These are phyloP conservation scores for Ceyx erithaca DNA, from an alignment of 2,797 vertebrate species.

Conservation along the genomic window DNA sequence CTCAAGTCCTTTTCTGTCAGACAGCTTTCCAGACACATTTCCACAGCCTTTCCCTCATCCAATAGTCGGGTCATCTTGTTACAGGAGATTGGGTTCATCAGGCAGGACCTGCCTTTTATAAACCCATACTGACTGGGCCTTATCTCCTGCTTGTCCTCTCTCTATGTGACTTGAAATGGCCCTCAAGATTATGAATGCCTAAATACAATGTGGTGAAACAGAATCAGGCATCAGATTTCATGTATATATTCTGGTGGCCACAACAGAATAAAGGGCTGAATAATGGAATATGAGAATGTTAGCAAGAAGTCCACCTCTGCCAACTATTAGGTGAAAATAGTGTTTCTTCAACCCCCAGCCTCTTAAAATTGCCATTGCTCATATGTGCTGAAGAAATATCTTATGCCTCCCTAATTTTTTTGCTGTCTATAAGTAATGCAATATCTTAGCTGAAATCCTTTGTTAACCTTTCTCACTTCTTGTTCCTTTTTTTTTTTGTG, in stretches of 20 bases:
- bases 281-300: fast-evolving
- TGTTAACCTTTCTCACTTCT: neutral
- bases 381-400: neutral
- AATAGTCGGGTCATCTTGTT: no score
- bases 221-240: neutral
- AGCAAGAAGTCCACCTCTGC: neutral
- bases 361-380: neutral
- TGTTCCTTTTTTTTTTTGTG: neutral
- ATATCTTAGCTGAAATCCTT: neutral
- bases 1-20: no score
- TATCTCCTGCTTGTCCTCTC: no score
- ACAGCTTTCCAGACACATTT: no score
- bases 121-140: no score
- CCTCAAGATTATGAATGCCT: neutral
- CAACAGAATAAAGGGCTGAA: neutral
- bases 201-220: neutral
- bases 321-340: neutral
- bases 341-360: neutral
- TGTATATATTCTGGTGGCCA: neutral
- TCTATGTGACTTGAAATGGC: no score
- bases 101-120: no score
- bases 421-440: neutral
- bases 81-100: no score
- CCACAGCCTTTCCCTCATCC: no score
- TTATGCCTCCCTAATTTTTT: neutral